A percentile compares a stretch with the other conserved stretches of the same genome.
phyloP scores from a whole-genome alignment of 2,113 vertebrate species.

The Chaetops frenatus region DNA sequence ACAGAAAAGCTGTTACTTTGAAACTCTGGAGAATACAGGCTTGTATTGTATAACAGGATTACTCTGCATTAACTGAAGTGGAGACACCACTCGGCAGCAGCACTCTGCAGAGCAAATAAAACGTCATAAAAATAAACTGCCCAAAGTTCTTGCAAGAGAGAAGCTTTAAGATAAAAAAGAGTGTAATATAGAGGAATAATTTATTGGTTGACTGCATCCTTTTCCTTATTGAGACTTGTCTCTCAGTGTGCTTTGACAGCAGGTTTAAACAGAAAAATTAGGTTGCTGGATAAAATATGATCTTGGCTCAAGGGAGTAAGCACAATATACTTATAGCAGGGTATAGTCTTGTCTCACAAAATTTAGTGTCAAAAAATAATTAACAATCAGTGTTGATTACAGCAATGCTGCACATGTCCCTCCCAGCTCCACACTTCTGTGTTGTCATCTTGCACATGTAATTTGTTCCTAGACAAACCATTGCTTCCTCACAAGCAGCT shows the following conservation, averaged over 20 bases:
- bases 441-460: background rate
- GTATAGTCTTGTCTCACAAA: background rate
- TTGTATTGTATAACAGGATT: background rate
- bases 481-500: background rate
- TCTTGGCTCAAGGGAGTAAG: background rate
- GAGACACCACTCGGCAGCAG: background rate
- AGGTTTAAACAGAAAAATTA: background rate
- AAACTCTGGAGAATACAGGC: constrained; percentile 12
- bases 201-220: background rate
- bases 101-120: background rate
- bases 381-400: background rate
- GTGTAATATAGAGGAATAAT: background rate
- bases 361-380: background rate
- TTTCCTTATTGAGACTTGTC: background rate
- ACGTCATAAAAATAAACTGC: background rate
- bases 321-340: background rate
- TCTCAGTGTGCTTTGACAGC: background rate
- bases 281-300: background rate
- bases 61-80: background rate
- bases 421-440: background rate
- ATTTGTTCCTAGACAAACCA: background rate
- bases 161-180: background rate
- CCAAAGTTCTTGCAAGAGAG: background rate
- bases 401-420: background rate
- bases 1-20: constrained; percentile 4